A percentile compares a stretch with the other conserved stretches of the same genome.
These are phyloP conservation scores for Cheumatopsyche charites DNA, from an alignment of 1,140 invertebrate species.

Conservation along the genomic window DNA sequence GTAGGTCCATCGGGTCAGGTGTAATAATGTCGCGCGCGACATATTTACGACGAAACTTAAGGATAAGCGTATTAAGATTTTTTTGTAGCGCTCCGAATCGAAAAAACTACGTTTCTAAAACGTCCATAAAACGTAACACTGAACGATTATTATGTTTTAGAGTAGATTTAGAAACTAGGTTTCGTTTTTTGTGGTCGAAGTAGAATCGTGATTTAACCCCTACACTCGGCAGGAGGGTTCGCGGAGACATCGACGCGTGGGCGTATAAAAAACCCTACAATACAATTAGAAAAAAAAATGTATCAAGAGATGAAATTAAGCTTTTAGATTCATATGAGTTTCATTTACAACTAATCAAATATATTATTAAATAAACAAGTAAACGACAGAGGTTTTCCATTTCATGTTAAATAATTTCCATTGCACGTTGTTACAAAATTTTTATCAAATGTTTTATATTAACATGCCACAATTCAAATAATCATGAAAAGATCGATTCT, in stretches of 20 bases:
- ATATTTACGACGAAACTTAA: slow-evolving; percentile 37
- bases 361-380: too few relatives aligned
- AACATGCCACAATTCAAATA: too few relatives aligned
- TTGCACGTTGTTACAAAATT: too few relatives aligned
- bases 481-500: too few relatives aligned
- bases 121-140: neutral
- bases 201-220: neutral
- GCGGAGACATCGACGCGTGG: slow-evolving; percentile 22
- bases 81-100: neutral
- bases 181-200: too few relatives aligned
- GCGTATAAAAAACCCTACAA: slow-evolving; percentile 4
- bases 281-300: neutral
- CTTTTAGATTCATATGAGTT: too few relatives aligned
- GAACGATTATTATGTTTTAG: too few relatives aligned
- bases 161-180: too few relatives aligned
- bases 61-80: slow-evolving; percentile 17
- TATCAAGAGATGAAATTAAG: neutral
- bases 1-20: slow-evolving; percentile 17
- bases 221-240: slow-evolving; percentile 8
- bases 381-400: too few relatives aligned
- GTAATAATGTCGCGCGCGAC: slow-evolving; percentile 22
- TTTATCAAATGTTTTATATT: too few relatives aligned
- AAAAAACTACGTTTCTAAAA: neutral
- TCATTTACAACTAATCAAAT: too few relatives aligned
- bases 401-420: too few relatives aligned